phyloP scores from a whole-genome alignment of 1,140 invertebrate genomes.

The Belonocnema kinseyi region DNA sequence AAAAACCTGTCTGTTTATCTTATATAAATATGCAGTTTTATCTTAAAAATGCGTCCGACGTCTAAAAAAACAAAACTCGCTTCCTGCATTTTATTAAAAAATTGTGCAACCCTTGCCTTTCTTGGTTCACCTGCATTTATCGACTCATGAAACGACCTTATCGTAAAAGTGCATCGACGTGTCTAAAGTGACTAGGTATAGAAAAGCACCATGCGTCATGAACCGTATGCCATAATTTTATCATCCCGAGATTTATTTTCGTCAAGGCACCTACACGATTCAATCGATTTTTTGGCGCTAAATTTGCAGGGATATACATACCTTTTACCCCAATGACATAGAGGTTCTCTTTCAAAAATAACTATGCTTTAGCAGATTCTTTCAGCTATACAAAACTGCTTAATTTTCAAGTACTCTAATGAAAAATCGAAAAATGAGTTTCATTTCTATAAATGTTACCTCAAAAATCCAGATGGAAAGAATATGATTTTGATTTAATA shows the following conservation, averaged over 20 bases:
- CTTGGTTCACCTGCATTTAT: constrained; percentile 23
- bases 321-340: neutral
- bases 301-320: constrained; percentile 15
- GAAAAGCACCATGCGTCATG: constrained; percentile 20
- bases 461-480: no score
- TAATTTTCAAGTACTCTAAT: neutral
- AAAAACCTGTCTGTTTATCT: neutral
- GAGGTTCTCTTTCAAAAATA: neutral
- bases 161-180: constrained; percentile 21
- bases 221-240: constrained; percentile 5
- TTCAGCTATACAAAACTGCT: neutral
- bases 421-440: neutral
- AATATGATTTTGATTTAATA: no score
- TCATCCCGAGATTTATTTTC: neutral
- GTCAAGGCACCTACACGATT: constrained; percentile 13
- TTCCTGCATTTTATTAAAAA: constrained; percentile 24
- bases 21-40: constrained; percentile 2
- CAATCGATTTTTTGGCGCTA: constrained; percentile 12
- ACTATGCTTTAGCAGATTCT: neutral
- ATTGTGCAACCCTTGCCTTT: constrained; percentile 2
- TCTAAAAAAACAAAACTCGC: neutral
- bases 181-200: constrained; percentile 21
- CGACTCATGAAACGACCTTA: constrained; percentile 15
- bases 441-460: no score
- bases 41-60: neutral